Conservation (phyloP, 1,140 invertebrate species). For the Heliconius himera region DNA sequence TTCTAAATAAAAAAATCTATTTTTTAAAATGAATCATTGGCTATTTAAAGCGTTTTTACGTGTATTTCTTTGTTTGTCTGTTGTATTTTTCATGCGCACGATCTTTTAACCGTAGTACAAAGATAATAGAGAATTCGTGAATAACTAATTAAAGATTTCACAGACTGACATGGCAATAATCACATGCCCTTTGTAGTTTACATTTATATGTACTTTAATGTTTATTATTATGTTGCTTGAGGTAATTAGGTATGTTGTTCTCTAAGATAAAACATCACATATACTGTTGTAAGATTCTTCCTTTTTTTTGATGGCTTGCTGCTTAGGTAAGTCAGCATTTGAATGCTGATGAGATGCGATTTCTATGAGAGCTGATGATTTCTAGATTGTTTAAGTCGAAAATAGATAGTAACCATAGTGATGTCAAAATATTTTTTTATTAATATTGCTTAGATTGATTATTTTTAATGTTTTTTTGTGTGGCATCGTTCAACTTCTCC, state of each 20-base stretch:
- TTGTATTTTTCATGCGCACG: slow-evolving; percentile 44
- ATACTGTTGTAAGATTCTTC: neutral
- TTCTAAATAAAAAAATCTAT: too few species aligned
- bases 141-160: slow-evolving; percentile 52
- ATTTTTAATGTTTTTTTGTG: too few species aligned
- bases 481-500: neutral
- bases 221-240: neutral
- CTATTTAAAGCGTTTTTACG: too few species aligned
- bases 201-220: neutral
- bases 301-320: neutral
- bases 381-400: too few species aligned
- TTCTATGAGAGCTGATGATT: too few species aligned
- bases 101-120: slow-evolving; percentile 36
- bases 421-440: too few species aligned
- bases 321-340: neutral
- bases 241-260: neutral
- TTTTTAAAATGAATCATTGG: too few species aligned
- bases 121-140: slow-evolving; percentile 60
- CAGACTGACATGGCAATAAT: slow-evolving; percentile 36
- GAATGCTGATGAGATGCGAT: too few species aligned
- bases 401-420: too few species aligned
- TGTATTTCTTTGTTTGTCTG: slow-evolving; percentile 53
- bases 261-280: neutral
- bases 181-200: slow-evolving; percentile 32
- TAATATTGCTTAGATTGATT: too few species aligned